phyloP scores from a whole-genome alignment of 2,888 invertebrate species.

The Ophion ventricosus region DNA sequence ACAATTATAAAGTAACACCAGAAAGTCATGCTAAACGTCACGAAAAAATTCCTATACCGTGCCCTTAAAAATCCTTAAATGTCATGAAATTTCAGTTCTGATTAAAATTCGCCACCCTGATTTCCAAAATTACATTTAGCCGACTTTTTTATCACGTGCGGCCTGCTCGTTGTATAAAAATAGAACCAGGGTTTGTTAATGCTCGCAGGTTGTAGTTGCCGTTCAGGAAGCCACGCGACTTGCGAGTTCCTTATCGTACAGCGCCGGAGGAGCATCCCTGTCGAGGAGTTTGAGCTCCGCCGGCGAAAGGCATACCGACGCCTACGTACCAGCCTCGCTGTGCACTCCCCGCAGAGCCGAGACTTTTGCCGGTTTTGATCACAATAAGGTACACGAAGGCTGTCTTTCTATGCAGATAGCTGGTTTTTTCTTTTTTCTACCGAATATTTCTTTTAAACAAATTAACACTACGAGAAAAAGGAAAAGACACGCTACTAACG shows the following conservation, averaged over 20 bases:
- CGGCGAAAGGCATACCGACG: conserved; percentile 94
- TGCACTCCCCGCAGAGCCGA: conserved; percentile 93
- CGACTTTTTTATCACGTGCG: neutral
- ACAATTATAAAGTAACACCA: too few relatives aligned
- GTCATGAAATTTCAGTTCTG: too few relatives aligned
- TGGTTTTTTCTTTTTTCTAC: neutral
- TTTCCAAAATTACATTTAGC: neutral
- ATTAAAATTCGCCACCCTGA: too few relatives aligned
- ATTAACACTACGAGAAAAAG: neutral
- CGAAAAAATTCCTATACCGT: too few relatives aligned
- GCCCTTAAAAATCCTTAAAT: too few relatives aligned
- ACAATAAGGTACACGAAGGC: conserved; percentile 78
- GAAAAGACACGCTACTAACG: neutral
- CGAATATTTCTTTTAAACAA: neutral
- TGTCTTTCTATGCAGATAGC: neutral
- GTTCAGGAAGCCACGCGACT: conserved; percentile 90
- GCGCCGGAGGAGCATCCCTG: conserved; percentile 88
- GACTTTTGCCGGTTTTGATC: conserved; percentile 98
- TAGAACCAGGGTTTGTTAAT: neutral
- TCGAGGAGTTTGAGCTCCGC: conserved; percentile 97
- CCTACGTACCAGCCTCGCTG: conserved; percentile 93
- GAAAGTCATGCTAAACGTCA: too few relatives aligned
- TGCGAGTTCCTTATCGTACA: conserved; percentile 89
- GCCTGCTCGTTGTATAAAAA: neutral
- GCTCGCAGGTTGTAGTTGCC: conserved; percentile 76